A percentile compares a stretch with the other conserved stretches of the same genome.
Conservation (phyloP, 2,888 invertebrate species). For the Xanthia icteritia region DNA sequence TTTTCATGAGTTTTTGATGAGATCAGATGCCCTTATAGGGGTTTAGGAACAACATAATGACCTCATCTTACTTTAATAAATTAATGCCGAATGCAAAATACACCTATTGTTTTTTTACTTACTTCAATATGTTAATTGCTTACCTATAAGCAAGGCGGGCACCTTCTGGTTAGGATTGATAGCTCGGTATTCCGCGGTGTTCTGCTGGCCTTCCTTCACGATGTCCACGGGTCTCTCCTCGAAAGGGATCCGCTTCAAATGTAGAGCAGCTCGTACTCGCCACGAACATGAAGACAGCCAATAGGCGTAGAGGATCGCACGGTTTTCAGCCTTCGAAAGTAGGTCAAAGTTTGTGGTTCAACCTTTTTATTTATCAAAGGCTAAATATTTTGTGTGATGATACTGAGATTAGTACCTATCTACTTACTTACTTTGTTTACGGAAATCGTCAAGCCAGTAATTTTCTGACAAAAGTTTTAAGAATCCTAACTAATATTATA, state of each 20-base stretch:
- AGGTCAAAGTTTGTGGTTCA: conserved; percentile 9
- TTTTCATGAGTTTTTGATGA: too few species aligned
- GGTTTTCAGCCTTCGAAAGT: conserved; percentile 69
- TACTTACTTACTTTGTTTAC: background rate
- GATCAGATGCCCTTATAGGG: too few species aligned
- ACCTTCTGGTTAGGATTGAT: conserved; percentile 87
- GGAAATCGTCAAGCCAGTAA: background rate
- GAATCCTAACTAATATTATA: too few species aligned
- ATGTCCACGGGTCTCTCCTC: conserved; percentile 83
- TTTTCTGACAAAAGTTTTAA: background rate
- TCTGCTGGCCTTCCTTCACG: conserved; percentile 75
- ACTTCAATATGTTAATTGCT: conserved; percentile 54
- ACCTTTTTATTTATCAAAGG: background rate
- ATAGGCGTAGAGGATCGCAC: conserved; percentile 87
- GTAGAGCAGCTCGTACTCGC: conserved; percentile 88
- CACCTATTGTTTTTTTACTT: too few species aligned
- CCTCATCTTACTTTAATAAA: background rate
- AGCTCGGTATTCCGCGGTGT: conserved; percentile 77
- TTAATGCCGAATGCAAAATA: background rate
- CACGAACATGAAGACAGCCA: conserved; percentile 91
- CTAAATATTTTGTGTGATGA: background rate
- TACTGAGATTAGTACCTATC: background rate
- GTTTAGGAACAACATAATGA: background rate
- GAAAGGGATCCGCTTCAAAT: conserved; percentile 79
- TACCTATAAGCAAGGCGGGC: conserved; percentile 85